Base-by-base conservation (phyloP, 2,113 vertebrate genomes). In the Sitta europaea region DNA sequence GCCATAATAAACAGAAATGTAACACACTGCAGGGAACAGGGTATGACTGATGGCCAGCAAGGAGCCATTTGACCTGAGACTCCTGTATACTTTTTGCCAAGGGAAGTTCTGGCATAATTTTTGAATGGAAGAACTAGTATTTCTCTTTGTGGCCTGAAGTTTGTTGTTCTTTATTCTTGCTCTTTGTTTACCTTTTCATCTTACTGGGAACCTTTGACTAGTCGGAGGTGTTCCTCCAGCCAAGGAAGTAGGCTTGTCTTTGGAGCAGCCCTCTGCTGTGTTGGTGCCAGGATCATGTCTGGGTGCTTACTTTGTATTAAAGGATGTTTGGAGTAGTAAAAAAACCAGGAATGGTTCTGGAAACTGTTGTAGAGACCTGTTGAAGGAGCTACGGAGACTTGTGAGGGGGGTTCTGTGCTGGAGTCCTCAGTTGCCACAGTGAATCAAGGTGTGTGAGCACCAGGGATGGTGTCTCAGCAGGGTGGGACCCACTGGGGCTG, bases 351-450 rank as follows among this genome's bases (percentile, higher is more conserved):
- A n/a, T 0, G 4, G 9, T 73, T 27, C 71, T 73, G 40, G 40
- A 63, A 36, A 61, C 57, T 68, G 16, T 73, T 31, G 12, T 5
- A 85, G 27, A 67, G 14, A 53, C 10, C 33, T 80, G 1, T 51
- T 73, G 19, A 61, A 70, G 70, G 59, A 24, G 22, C 11, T n/a
- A 6, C 33, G 38, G 76, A 84, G 36, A 5, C 18, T 38, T 70
- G 61, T 2, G 14, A 48, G 50, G 38, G 40, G 18, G 10, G 3
- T 79, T 86, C 61, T 92, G 36, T 86, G 58, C 67, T 0, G 0
- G 23, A 42, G 35, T 62, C 35, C 6, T 62, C 0, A 0, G 4
- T 35, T 10, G 15, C 59, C 20, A 6, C 31, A 58, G 63, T 17
- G 25, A 28, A 22, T 35, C 11, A 4, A 43, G 40, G 57, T 23